Conservation (phyloP, 2,113 vertebrate species). For the Silurus glanis region DNA sequence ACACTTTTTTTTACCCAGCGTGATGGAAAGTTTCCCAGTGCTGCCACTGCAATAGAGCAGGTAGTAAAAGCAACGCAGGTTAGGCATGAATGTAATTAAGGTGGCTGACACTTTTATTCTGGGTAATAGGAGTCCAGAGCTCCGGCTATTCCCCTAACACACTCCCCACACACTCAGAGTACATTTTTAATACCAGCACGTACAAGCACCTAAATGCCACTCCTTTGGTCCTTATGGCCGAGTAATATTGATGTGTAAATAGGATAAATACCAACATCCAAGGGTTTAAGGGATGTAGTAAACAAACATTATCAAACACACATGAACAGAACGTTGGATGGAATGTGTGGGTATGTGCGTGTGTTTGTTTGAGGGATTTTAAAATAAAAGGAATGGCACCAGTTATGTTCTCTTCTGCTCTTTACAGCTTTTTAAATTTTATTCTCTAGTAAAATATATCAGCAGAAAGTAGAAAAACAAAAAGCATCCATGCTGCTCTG, state of each 20-base stretch:
- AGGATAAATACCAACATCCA: slow-evolving; percentile 96
- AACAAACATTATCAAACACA: slow-evolving; percentile 76
- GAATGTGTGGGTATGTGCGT: neutral
- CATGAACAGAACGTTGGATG: slow-evolving; percentile 40
- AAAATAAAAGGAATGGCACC: neutral
- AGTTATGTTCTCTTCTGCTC: neutral
- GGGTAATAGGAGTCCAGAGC: slow-evolving; percentile 80
- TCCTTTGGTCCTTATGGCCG: slow-evolving; percentile 85
- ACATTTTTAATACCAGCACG: slow-evolving; percentile 90
- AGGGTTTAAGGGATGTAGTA: slow-evolving; percentile 80
- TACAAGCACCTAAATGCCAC: slow-evolving; percentile 97
- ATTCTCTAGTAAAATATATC: neutral
- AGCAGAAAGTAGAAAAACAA: neutral
- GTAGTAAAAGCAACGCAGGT: slow-evolving; percentile 71
- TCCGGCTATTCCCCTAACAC: slow-evolving; percentile 79
- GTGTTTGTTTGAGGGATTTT: neutral
- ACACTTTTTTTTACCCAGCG: slow-evolving; percentile 31
- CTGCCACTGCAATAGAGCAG: slow-evolving; percentile 68
- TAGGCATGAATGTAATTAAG: slow-evolving; percentile 77
- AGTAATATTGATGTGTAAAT: slow-evolving; percentile 98
- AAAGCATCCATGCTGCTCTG: neutral
- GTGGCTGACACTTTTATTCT: slow-evolving; percentile 77
- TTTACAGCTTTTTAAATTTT: neutral
- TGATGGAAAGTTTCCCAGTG: slow-evolving; percentile 64
- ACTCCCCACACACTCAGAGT: slow-evolving; percentile 77